A percentile compares a stretch with the other conserved stretches of the same genome.
These are phyloP conservation scores for Rhea americana DNA, from an alignment of 2,113 vertebrate genomes.

Conservation along the genomic window DNA sequence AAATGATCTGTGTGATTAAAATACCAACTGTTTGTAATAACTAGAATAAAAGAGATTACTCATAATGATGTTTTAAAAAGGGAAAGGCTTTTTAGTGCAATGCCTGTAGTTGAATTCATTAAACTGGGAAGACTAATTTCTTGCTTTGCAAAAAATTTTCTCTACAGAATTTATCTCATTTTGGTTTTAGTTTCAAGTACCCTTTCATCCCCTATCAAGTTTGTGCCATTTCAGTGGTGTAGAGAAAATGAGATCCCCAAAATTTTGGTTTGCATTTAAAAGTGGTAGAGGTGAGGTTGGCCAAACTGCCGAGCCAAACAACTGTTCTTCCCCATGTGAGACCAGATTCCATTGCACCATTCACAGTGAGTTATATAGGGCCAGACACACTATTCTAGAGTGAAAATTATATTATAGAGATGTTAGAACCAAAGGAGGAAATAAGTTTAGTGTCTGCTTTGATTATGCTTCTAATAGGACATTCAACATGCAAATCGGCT, in stretches of 20 bases:
- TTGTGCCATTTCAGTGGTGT: neutral
- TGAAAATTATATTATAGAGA: neutral
- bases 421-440: neutral
- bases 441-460: neutral
- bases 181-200: neutral
- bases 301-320: neutral
- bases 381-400: neutral
- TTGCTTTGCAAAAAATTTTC: neutral
- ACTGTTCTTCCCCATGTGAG: neutral
- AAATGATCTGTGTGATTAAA: conserved; percentile 10
- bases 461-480: neutral
- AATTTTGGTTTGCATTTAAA: neutral
- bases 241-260: neutral
- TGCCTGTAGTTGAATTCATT: neutral
- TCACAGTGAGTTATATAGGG: neutral
- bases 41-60: neutral
- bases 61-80: conserved; percentile 3
- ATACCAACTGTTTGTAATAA: neutral
- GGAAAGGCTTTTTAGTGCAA: neutral
- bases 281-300: neutral
- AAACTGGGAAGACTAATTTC: neutral
- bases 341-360: neutral
- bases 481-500: neutral
- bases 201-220: neutral
- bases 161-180: neutral